Evolutionary conservation across 2,113 vertebrate species (phyloP).

Genomic region (Aphyosemion australe): DNA sequence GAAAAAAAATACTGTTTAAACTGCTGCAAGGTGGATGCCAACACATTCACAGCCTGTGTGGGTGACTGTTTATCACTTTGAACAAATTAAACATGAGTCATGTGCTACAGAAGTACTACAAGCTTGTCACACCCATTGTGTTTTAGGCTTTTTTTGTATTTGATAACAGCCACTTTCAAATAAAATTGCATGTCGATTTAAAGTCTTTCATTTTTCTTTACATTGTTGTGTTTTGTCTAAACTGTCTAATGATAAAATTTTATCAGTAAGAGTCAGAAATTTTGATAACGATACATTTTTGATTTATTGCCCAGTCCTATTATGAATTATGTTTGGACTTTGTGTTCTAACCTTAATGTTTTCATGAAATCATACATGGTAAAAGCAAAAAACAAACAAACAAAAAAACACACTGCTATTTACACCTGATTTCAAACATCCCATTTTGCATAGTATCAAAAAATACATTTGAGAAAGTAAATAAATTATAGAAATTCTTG

Average conservation of each 20-base stretch:
- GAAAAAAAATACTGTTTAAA: background rate
- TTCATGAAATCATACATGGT: too few relatives aligned
- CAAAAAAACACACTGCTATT: too few relatives aligned
- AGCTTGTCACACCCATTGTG: background rate
- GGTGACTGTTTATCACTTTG: constrained; percentile 3
- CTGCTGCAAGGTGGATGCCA: constrained; percentile 8
- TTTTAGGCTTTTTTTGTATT: background rate
- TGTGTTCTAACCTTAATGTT: too few relatives aligned
- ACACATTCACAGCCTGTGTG: background rate
- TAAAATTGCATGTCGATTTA: background rate
- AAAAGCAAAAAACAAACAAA: too few relatives aligned
- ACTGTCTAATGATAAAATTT: background rate
- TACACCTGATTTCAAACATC: too few relatives aligned
- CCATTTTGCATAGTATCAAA: too few relatives aligned
- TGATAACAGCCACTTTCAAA: background rate
- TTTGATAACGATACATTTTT: too few relatives aligned
- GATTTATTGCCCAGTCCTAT: too few relatives aligned
- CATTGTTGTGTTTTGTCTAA: background rate
- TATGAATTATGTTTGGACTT: too few relatives aligned
- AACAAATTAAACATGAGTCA: constrained; percentile 7
- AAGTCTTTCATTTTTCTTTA: background rate
- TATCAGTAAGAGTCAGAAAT: too few relatives aligned
- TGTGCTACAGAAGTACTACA: background rate
- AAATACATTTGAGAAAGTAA: too few relatives aligned
- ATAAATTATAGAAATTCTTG: too few relatives aligned